Base-by-base conservation (phyloP, 1,140 invertebrate genomes). In the Chironomus tepperi region DNA sequence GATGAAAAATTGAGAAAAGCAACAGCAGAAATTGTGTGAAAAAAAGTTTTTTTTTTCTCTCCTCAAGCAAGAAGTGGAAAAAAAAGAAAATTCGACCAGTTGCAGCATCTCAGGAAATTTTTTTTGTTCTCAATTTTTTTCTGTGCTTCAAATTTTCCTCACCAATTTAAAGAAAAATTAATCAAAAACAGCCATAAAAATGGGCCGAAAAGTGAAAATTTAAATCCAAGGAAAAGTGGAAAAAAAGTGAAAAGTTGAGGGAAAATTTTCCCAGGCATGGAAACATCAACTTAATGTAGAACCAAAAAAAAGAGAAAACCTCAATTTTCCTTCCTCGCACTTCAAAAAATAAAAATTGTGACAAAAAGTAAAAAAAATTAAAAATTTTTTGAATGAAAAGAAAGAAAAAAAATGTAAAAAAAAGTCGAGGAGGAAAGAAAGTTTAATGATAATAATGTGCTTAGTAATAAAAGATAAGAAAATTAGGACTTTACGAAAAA, bases 401-500 rank as follows among this genome's bases (percentile, higher is more conserved):
- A 15, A 57, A 7, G 43, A 47, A 47, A n/a, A 47, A 47, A 47
- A 47, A 47, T 47, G 12, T 34, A 34, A 34, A n/a, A n/a, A n/a
- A n/a, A 12, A 57, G 12, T 57, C 15, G 47, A n/a, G 47, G 47
- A 57, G n/a, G 12, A 15, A 57, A 57, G 12, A 57, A 57, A 57
- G n/a, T 47, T 10, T 47, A 15, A 47, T 47, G 43, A 47, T 57
- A 57, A 70, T 70, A 70, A 70, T 70, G 65, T 70, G 65, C 18
- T 70, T 70, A 70, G 19, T 10, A 70, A 70, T 34, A 34, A 34
- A 1, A 34, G 24, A 70, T 70, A 18, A 70, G 10, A 21, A 70
- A 70, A 70, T 70, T 70, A 70, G 65, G 18, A 70, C 65, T 70
- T 70, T 70, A 21, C n/a, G 18, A 9, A 70, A 70, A 70, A 70